phyloP scores from a whole-genome alignment of 2,888 invertebrate species.

The Dryocosmus kuriphilus region DNA sequence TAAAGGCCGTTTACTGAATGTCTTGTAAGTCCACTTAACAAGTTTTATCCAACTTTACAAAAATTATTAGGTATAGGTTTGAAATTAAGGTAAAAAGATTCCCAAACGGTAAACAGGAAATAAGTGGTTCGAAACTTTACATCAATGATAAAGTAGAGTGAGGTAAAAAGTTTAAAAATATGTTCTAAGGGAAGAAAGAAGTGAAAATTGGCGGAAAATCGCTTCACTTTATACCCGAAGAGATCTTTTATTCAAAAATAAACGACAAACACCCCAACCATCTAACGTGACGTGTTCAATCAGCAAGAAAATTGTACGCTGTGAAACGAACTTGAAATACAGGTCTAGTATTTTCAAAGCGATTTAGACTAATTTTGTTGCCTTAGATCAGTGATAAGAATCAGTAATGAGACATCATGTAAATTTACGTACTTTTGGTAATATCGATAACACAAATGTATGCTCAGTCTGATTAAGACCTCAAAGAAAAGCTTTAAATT shows the following conservation, averaged over 20 bases:
- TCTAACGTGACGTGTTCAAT: background rate
- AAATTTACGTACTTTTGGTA: background rate
- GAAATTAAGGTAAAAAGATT: background rate
- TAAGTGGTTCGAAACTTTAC: background rate
- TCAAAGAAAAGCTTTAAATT: background rate
- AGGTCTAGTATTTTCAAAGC: background rate
- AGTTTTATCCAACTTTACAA: background rate
- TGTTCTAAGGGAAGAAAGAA: background rate
- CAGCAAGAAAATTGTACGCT: background rate
- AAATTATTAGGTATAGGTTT: slow-evolving; percentile 1
- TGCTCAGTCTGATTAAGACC: background rate
- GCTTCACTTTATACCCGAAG: background rate
- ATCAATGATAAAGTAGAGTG: background rate
- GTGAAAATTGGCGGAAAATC: slow-evolving; percentile 25
- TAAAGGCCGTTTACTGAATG: background rate
- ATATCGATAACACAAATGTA: background rate
- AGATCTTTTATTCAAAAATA: background rate
- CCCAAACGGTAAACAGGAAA: slow-evolving; percentile 11
- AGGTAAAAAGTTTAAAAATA: slow-evolving; percentile 21
- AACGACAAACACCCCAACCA: background rate
- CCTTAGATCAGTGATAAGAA: background rate
- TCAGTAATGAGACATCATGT: background rate
- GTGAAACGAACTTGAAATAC: background rate
- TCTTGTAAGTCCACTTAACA: background rate
- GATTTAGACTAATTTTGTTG: background rate